Evolutionary conservation across 53 echinoderm and acorn worm species (phyloP).

Genomic region (Pentamera pediparva): DNA sequence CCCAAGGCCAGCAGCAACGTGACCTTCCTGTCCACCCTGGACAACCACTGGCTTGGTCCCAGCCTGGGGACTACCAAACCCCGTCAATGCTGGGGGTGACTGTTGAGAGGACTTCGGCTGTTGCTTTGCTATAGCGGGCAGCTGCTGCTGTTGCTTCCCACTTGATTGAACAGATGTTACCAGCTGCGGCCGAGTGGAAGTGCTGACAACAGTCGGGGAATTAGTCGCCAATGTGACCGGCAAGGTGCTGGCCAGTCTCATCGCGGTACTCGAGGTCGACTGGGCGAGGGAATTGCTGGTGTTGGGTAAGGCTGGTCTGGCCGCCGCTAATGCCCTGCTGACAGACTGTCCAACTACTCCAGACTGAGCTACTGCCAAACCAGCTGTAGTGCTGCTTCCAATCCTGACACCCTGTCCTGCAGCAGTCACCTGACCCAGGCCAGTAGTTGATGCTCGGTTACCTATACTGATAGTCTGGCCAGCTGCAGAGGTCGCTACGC

Average conservation of each 20-base stretch:
- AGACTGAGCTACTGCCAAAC: too few relatives aligned
- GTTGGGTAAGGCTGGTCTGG: background rate
- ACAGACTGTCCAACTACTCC: too few relatives aligned
- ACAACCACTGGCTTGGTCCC: slow-evolving; percentile 10
- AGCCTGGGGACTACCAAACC: slow-evolving; percentile 14
- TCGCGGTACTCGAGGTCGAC: background rate
- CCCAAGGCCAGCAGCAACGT: background rate
- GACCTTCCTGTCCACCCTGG: slow-evolving; percentile 11
- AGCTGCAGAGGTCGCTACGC: background rate
- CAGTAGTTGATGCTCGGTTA: too few relatives aligned
- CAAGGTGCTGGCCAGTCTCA: background rate
- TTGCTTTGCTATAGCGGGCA: background rate
- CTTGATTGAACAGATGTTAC: slow-evolving; percentile 8
- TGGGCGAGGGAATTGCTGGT: background rate
- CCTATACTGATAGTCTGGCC: background rate
- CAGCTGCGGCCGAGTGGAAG: background rate
- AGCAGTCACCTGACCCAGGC: background rate
- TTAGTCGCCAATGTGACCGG: background rate
- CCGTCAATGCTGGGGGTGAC: background rate
- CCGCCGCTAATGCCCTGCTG: too few relatives aligned
- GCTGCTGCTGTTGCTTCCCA: slow-evolving; percentile 15
- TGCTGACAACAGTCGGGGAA: background rate
- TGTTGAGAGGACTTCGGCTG: background rate
- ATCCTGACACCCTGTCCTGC: background rate
- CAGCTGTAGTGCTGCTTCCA: background rate